These are phyloP conservation scores for Helostoma temminkii DNA, from an alignment of 2,797 vertebrate species.

Conservation along the genomic window DNA sequence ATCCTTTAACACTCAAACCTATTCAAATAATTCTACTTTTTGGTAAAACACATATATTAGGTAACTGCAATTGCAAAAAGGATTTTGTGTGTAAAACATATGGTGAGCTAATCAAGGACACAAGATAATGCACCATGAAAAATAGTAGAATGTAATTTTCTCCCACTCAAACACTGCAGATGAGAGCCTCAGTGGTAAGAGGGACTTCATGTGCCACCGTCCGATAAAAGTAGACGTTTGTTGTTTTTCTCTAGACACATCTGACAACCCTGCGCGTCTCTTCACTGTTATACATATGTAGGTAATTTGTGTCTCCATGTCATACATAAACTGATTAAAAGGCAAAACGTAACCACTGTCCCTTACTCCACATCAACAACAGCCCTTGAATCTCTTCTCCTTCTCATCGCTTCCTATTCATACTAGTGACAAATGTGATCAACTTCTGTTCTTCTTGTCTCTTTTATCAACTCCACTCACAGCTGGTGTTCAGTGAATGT, in stretches of 20 bases:
- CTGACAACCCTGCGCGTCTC: neutral
- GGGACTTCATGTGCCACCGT: neutral
- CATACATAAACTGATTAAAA: slow-evolving; percentile 15
- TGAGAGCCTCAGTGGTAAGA: slow-evolving; percentile 7
- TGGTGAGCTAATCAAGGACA: too few relatives aligned
- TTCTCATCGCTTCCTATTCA: slow-evolving; percentile 46
- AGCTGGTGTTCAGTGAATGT: slow-evolving; percentile 45
- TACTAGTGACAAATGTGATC: slow-evolving; percentile 56
- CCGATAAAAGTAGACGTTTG: neutral
- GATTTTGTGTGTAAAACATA: too few relatives aligned
- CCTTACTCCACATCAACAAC: slow-evolving; percentile 25
- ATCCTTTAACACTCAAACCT: too few relatives aligned
- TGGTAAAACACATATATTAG: too few relatives aligned
- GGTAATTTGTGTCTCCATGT: slow-evolving; percentile 4
- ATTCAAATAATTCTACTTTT: too few relatives aligned
- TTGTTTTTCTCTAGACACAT: neutral
- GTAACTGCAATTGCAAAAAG: too few relatives aligned
- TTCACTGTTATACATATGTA: neutral
- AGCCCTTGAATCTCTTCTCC: slow-evolving; percentile 29
- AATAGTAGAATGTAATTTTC: neutral
- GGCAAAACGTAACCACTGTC: slow-evolving; percentile 8
- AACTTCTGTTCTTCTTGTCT: slow-evolving; percentile 38
- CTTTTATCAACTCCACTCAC: slow-evolving; percentile 53
- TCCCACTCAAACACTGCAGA: neutral
- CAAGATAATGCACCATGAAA: neutral